Base-by-base conservation (phyloP, 2,113 vertebrate genomes). In the Ageneiosus marmoratus region DNA sequence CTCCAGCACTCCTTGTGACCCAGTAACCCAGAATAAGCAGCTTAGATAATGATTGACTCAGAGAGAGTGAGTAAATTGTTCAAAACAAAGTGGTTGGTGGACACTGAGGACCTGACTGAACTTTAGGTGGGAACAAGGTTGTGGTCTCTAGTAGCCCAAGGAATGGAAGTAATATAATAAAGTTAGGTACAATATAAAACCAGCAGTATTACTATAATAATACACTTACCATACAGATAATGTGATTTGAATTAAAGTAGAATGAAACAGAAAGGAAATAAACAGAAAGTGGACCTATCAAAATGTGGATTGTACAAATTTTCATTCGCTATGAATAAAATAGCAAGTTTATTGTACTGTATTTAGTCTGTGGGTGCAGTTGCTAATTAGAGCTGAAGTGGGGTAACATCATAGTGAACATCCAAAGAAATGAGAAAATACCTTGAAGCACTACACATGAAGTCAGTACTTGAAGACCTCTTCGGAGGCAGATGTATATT, bases 181-280 rank as follows among this genome's bases (percentile, higher is more conserved):
- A n/a, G 48, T 50, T 37, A 41, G 15, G 8, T 22, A 12, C 10
- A 44, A 69, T 41, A 9, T 18, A 67, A 24, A 37, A 37, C 20
- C 34, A 67, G 37, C 29, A 34, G 34, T 22, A 22, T 11, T 67
- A 7, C 32, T 41, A 37, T 10, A 44, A 4, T 44, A 44, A 70
- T 12, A 44, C 29, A 37, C 0, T 63, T 41, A 24, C 41, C 41
- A 15, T 22, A 72, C 46, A 6, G 24, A n/a, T 56, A 62, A 81
- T 69, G 80, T 72, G 62, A 37, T 80, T 73, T 56, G 60, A 82
- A 82, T 53, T 67, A 84, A 81, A 72, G 63, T 77, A 24, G 27
- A 24, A 72, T 46, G 34, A 73, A 4, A 44, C 37, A 69, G 18
- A 41, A 69, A 41, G 18, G 37, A 32, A 80, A 53, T 80, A 34